Evolutionary conservation across 1,140 invertebrate species (phyloP).

Genomic region (Leucophenga varia): DNA sequence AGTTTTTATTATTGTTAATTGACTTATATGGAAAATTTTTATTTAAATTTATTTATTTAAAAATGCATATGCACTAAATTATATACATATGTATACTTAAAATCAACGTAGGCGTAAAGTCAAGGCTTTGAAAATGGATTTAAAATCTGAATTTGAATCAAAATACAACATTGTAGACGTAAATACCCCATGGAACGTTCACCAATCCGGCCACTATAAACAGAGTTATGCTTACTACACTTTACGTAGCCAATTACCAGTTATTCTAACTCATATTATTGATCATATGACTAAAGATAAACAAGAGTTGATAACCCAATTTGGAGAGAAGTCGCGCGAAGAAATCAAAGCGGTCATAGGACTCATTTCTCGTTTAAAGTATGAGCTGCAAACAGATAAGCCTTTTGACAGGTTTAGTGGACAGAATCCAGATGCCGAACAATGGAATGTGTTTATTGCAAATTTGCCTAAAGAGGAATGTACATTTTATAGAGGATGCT

Average conservation of each 20-base stretch:
- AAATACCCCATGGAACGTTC: constrained; percentile 31
- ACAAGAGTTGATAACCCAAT: constrained; percentile 64
- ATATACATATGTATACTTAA: too few relatives aligned
- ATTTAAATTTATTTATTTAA: too few relatives aligned
- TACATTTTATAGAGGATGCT: constrained; percentile 79
- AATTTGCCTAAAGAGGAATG: constrained; percentile 48
- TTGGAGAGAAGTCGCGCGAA: constrained; percentile 66
- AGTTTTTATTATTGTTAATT: too few relatives aligned
- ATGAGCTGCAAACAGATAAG: constrained; percentile 92
- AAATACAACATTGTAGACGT: constrained; percentile 50
- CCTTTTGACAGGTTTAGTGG: constrained; percentile 60
- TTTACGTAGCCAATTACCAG: constrained; percentile 81
- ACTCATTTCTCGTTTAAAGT: constrained; percentile 81
- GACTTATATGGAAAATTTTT: too few relatives aligned
- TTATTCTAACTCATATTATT: constrained; percentile 89
- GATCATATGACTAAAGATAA: constrained; percentile 79
- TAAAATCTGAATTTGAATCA: constrained; percentile 39
- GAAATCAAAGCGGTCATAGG: constrained; percentile 79
- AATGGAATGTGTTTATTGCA: constrained; percentile 59
- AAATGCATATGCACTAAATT: too few relatives aligned
- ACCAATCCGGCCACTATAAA: constrained; percentile 39
- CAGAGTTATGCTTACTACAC: constrained; percentile 84
- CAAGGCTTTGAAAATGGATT: constrained; percentile 15
- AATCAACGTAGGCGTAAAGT: too few relatives aligned
- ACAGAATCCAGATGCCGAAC: constrained; percentile 53